Percentiles rank a stretch among this genome's conserved stretches.
Evolutionary conservation across 2,888 invertebrate species (phyloP).

Genomic region (Lasioglossum zephyrum): DNA sequence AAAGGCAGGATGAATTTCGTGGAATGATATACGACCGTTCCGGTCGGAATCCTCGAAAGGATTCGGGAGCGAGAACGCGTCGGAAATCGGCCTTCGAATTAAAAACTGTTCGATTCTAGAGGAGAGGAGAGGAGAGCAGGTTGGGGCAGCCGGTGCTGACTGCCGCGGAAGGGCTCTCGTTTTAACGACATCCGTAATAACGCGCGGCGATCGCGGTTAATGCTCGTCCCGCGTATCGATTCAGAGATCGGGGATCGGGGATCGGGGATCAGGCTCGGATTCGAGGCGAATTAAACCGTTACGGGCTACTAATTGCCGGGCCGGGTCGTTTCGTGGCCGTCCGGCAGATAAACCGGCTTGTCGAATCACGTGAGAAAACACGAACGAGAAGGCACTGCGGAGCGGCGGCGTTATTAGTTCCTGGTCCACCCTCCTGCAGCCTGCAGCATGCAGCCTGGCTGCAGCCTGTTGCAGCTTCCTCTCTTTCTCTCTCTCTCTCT

Average conservation of each 20-base stretch:
- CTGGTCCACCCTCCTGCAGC: slow-evolving; percentile 74
- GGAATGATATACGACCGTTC: slow-evolving; percentile 21
- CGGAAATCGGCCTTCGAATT: neutral
- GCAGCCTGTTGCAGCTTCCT: slow-evolving; percentile 13
- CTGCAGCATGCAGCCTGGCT: slow-evolving; percentile 19
- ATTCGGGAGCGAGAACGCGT: neutral
- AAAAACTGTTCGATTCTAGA: slow-evolving; percentile 5
- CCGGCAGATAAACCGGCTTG: slow-evolving; percentile 69
- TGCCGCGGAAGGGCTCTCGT: slow-evolving; percentile 3
- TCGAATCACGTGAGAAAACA: slow-evolving; percentile 74
- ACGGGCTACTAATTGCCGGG: slow-evolving; percentile 69
- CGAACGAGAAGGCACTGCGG: slow-evolving; percentile 60
- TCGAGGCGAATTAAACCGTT: slow-evolving; percentile 66
- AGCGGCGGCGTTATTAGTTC: slow-evolving; percentile 66
- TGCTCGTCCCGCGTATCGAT: slow-evolving; percentile 51
- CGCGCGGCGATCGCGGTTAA: slow-evolving; percentile 34
- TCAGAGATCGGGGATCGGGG: slow-evolving; percentile 47
- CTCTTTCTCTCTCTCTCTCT: neutral
- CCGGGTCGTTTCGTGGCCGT: slow-evolving; percentile 57
- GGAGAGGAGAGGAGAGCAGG: neutral
- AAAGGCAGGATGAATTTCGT: slow-evolving; percentile 1
- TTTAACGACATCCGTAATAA: slow-evolving; percentile 52
- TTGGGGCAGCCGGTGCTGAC: neutral
- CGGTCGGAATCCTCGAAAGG: neutral
- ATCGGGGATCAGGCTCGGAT: slow-evolving; percentile 32